Base-by-base conservation (phyloP, 2,797 vertebrate genomes). In the Acipenser ruthenus region DNA sequence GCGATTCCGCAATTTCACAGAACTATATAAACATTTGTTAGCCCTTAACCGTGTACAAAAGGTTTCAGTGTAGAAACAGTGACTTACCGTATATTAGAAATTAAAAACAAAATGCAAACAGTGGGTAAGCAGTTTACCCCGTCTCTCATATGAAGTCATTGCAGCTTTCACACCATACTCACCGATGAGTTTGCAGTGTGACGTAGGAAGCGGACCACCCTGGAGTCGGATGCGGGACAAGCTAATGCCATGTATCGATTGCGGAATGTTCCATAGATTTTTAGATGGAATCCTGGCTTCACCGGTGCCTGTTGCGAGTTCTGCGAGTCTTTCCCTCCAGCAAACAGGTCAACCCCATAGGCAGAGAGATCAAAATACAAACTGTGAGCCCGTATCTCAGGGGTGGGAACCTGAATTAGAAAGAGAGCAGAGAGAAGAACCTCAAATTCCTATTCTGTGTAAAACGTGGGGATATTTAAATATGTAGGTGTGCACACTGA, bases 321-420 rank as follows among this genome's bases (percentile, higher is more conserved):
- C 8, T 74, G 79, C 49, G 82, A 72, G 63, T 92, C 88, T 73
- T 86, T 80, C 13, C 75, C 71, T 12, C 75, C 72, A 53, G 58
- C 62, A 10, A 65, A 58, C 11, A 74, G 67, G 70, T 93, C 83
- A 47, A 91, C 78, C 12, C 88, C 90, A 0, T 91, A 93, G 2
- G 91, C 92, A 0, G 91, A 92, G 64, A 93, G 82, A 78, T 92
- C 90, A 55, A 92, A 92, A 70, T 87, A 89, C 49, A 93, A 75
- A 55, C 76, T 87, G 77, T 91, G 90, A 63, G 85, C 88, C 4
- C 87, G 83, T 74, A 89, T 92, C 83, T 94, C 90, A 6, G 89
- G 90, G 4, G 89, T 92, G 59, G 91, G 90, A 12, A 92, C 89
- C 90, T 93, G 23, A 8, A 70, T 5, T 18, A 48, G 1, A 62